Evolutionary conservation across 2,888 invertebrate genomes (phyloP), one percentile per base, ranked within the genome.

Genomic region (Xanthia icteritia): DNA sequence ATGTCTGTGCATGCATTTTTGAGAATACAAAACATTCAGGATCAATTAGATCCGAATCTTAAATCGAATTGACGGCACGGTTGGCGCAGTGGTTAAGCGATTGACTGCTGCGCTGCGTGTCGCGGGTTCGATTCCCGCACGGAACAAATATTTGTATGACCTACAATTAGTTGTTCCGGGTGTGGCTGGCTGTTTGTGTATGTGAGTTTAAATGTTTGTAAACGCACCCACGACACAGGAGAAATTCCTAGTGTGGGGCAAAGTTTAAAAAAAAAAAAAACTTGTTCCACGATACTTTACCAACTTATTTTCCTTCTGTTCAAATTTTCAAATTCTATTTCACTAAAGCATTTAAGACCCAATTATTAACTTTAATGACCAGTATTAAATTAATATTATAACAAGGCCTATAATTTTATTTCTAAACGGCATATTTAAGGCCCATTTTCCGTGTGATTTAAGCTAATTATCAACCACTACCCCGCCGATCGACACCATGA

Each of bases 391-490:
- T 61, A 27, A 84, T 81, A 42, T 61, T 67, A 36, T 68, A 78
- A 84, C 67, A 74, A 77, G 31, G 73, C 63, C 73, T 64, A 75
- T 86, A 83, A 73, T 76, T 86, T 76, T 69, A 73, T 56, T 75
- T 75, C 54, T 36, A 73, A 82, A 61, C 63, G 58, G 69, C 78
- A 83, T 86, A 84, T 73, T 78, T 71, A 56, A 68, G 42, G 66
- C 39, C 74, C 65, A 69, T 77, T 77, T 83, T 69, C 69, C 78
- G 42, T 75, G 83, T 83, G 78, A 86, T 86, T 84, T 81, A 84
- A 83, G 72, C 71, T 88, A 87, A 87, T 88, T 87, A 83, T 66
- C 54, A 81, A 80, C 78, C 67, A 74, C 66, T 68, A 63, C 85
- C 89, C 82, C 78, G 80, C 79, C 77, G 80, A 86, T 84, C 84